Base-by-base conservation (phyloP, 92 coral and sea anemone genomes). In the Porites rus region DNA sequence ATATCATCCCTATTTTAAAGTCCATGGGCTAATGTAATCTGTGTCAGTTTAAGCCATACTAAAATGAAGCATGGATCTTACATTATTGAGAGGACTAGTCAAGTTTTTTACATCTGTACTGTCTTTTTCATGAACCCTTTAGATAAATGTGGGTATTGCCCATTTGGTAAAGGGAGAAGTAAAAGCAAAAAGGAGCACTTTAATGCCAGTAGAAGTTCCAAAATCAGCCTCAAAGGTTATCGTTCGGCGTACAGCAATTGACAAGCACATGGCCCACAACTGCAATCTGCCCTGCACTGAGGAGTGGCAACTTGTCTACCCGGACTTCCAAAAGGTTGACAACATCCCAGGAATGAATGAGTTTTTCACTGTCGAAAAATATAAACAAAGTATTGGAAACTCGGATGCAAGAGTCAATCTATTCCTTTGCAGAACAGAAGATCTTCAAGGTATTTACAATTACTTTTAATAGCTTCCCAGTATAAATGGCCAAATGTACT, bases 241-340 rank as follows among this genome's bases (percentile, higher is more conserved):
- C 6, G 24, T 72, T 6, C 59, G 61, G 60, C 46, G 76, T 17
- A 72, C 16, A 25, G 60, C 76, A 12, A 58, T 72, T 24, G 76
- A 72, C 18, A 72, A 84, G 25, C 88, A 84, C 11, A 12, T 59
- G 20, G 82, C 88, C 61, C 87, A 82, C 54, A 82, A 82, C 64
- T 65, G 65, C 24, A 68, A 76, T 51, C 77, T 70, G 1, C n/a
- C 63, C 65, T 43, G 53, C 52, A 65, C 53, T 25, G 24, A 22
- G 54, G 78, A 69, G 63, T 82, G 87, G 87, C 51, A 54, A 24
- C 87, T 82, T 14, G 72, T 72, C 21, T 53, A 72, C 24, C 87
- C 87, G 58, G 80, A 83, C 58, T 53, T 72, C 22, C 52, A 54
- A 31, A 51, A 31, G 3, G 87, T 83, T 10, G 50, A 51, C 3